These are phyloP conservation scores for Sinella curviseta DNA, from an alignment of 1,140 invertebrate species.

Conservation along the genomic window DNA sequence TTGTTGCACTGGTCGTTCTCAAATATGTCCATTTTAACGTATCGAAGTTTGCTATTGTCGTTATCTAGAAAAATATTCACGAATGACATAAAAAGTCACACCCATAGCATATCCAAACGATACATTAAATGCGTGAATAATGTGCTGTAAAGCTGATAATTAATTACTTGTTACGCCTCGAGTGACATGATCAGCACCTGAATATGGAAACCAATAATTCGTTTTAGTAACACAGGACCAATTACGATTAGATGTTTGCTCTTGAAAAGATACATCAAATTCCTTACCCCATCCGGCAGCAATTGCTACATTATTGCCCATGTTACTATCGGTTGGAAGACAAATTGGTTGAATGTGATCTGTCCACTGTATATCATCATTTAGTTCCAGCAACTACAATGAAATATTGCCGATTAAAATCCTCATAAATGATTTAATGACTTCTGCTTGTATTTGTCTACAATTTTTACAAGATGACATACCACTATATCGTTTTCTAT, in stretches of 20 bases:
- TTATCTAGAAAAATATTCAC: neutral
- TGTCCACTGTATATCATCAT: neutral
- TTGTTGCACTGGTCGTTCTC: neutral
- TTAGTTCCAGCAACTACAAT: neutral
- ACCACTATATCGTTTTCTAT: neutral
- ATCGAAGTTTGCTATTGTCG: neutral
- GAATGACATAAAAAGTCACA: too few species aligned
- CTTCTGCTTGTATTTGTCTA: too few species aligned
- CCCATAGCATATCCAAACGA: too few species aligned
- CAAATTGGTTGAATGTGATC: neutral
- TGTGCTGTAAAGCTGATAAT: neutral
- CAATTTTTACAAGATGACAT: too few species aligned
- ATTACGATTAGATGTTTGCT: too few species aligned
- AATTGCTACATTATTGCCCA: neutral
- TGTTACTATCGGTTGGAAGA: neutral
- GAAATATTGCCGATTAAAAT: too few species aligned
- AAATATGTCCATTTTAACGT: neutral
- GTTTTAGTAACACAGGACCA: too few species aligned
- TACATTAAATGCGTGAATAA: neutral
- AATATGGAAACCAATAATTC: neutral
- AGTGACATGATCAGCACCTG: neutral
- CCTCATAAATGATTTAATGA: too few species aligned
- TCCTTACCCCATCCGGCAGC: conserved; percentile 2
- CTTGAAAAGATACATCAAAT: neutral
- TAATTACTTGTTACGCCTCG: neutral